Evolutionary conservation across 2,888 invertebrate species (phyloP).

Genomic region (Nasonovia ribisnigri): DNA sequence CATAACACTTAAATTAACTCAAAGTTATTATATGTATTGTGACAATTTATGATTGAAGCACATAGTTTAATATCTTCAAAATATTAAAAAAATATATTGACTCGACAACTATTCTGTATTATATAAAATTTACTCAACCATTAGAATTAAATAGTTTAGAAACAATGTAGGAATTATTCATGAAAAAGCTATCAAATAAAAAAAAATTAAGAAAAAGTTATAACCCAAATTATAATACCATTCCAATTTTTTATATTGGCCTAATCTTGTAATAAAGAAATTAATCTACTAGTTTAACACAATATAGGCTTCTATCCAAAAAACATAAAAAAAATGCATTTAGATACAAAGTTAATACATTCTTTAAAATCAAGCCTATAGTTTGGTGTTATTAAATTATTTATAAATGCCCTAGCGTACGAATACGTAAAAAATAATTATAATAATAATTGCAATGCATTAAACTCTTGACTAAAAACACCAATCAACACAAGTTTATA

Average conservation of each 20-base stretch:
- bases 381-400: slow-evolving; percentile 37
- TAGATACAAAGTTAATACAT: slow-evolving; percentile 25
- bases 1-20: neutral
- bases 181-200: slow-evolving; percentile 31
- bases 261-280: slow-evolving; percentile 16
- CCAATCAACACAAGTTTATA: slow-evolving; percentile 18
- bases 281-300: slow-evolving; percentile 19
- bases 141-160: slow-evolving; percentile 12
- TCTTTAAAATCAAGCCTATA: slow-evolving; percentile 31
- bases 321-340: slow-evolving; percentile 25
- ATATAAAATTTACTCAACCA: slow-evolving; percentile 45
- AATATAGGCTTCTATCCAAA: slow-evolving; percentile 1
- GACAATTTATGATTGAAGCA: neutral
- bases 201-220: slow-evolving; percentile 27
- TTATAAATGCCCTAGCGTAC: slow-evolving; percentile 33
- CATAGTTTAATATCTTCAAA: neutral
- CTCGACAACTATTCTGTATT: slow-evolving; percentile 31
- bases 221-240: slow-evolving; percentile 2
- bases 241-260: neutral
- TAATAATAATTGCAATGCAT: slow-evolving; percentile 10
- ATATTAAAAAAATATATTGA: slow-evolving; percentile 36
- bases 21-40: neutral
- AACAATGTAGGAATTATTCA: slow-evolving; percentile 5
- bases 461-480: slow-evolving; percentile 48
- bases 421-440: slow-evolving; percentile 15